A percentile compares a stretch with the other conserved stretches of the same genome.
Evolutionary conservation across 1,140 invertebrate species (phyloP).

Genomic region (Listronotus bonariensis): DNA sequence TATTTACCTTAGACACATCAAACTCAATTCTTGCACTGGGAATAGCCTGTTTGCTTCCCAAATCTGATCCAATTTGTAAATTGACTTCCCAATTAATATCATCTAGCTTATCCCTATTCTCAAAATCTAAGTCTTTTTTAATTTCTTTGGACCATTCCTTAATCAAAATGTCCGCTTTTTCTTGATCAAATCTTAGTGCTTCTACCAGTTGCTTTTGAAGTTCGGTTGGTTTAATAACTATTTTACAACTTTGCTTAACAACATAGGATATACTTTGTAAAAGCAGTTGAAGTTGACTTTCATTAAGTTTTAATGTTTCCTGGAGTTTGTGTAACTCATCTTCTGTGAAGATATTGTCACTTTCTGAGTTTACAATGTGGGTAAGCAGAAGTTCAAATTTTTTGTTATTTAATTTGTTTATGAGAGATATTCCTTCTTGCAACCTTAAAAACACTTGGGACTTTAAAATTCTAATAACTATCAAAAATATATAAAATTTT

Average conservation of each 20-base stretch:
- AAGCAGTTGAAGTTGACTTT: conserved; percentile 41
- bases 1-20: conserved; percentile 39
- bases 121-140: conserved; percentile 48
- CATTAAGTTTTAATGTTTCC: conserved; percentile 40
- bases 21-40: conserved; percentile 44
- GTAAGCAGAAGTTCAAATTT: conserved; percentile 42
- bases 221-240: conserved; percentile 50
- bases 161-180: conserved; percentile 52
- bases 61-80: conserved; percentile 42
- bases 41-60: conserved; percentile 36
- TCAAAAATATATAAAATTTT: too few relatives aligned
- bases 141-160: conserved; percentile 47
- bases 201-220: conserved; percentile 47
- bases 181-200: conserved; percentile 40
- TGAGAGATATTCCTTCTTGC: conserved; percentile 41
- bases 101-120: conserved; percentile 44
- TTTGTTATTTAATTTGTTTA: conserved; percentile 42
- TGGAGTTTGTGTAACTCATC: conserved; percentile 44
- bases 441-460: conserved; percentile 39
- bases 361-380: conserved; percentile 39
- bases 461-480: too few relatives aligned
- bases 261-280: conserved; percentile 47
- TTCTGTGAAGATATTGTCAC: conserved; percentile 39
- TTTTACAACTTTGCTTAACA: conserved; percentile 46
- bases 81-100: conserved; percentile 49